phyloP scores from a whole-genome alignment of 2,113 vertebrate species.

The Labrus mixtus region DNA sequence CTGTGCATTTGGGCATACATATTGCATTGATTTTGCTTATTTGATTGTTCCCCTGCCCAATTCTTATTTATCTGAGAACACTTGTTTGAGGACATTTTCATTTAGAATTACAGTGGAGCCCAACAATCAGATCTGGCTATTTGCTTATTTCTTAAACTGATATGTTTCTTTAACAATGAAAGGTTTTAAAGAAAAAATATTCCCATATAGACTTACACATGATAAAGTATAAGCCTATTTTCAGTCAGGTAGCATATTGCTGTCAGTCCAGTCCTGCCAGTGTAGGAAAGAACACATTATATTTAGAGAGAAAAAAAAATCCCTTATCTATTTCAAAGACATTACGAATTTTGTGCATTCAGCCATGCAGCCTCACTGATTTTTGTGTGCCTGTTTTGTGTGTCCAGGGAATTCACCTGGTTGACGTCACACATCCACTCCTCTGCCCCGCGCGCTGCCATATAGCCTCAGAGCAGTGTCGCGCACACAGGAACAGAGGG shows the following conservation, averaged over 20 bases:
- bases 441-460: conserved; percentile 13
- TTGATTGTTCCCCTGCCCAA: conserved; percentile 2
- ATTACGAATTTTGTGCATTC: too few relatives aligned
- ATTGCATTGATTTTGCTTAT: conserved; percentile 14
- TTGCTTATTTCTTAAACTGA: too few relatives aligned
- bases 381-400: neutral
- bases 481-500: neutral
- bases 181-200: too few relatives aligned
- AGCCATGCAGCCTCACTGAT: neutral
- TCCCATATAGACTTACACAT: too few relatives aligned
- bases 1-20: neutral
- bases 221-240: neutral
- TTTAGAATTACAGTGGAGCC: neutral
- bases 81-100: neutral
- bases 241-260: neutral
- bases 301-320: neutral
- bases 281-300: neutral
- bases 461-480: neutral
- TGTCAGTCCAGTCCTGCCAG: conserved; percentile 17
- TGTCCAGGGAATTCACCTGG: conserved; percentile 67
- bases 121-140: too few relatives aligned
- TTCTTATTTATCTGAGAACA: neutral
- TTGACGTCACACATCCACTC: conserved; percentile 68
- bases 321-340: neutral
- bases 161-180: too few relatives aligned